Conservation (phyloP, 2,797 vertebrate genomes). For the Chelidonichthys spinosus region DNA sequence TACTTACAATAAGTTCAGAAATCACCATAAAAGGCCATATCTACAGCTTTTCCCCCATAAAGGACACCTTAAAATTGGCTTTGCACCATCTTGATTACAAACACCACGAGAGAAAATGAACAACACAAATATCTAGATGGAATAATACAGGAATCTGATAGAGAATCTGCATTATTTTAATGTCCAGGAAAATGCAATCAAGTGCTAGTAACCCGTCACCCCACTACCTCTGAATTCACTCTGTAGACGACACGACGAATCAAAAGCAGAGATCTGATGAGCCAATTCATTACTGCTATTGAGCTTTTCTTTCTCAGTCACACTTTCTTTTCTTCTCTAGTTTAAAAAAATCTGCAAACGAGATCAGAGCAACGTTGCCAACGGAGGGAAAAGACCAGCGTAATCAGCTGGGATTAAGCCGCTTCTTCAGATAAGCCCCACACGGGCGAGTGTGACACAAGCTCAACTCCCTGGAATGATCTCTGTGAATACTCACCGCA, state of each 20-base stretch:
- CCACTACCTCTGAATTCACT: not conserved
- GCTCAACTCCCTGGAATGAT: slow-evolving; percentile 27
- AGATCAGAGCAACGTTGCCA: slow-evolving; percentile 31
- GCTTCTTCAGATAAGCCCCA: slow-evolving; percentile 27
- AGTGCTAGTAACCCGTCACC: not conserved
- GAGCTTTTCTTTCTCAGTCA: not conserved
- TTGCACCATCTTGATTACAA: not conserved
- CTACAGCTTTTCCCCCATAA: not conserved
- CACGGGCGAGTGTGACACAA: slow-evolving; percentile 12
- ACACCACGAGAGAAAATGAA: not conserved
- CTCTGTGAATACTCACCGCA: slow-evolving; percentile 22
- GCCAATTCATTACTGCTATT: slow-evolving; percentile 3
- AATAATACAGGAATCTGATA: not conserved
- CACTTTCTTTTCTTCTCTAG: slow-evolving; percentile 5
- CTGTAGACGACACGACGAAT: not conserved
- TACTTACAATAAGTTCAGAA: not conserved
- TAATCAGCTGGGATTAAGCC: slow-evolving; percentile 35
- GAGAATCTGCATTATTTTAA: not conserved
- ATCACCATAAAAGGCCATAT: not conserved
- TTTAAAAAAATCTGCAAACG: slow-evolving; percentile 32
- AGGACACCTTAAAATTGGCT: not conserved
- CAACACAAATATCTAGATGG: not conserved
- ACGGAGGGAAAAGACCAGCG: slow-evolving; percentile 20
- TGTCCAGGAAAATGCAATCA: too few relatives aligned
- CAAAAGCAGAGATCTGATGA: not conserved